These are phyloP conservation scores for Drosophila lowei DNA, from an alignment of 1,140 invertebrate species.

Conservation along the genomic window DNA sequence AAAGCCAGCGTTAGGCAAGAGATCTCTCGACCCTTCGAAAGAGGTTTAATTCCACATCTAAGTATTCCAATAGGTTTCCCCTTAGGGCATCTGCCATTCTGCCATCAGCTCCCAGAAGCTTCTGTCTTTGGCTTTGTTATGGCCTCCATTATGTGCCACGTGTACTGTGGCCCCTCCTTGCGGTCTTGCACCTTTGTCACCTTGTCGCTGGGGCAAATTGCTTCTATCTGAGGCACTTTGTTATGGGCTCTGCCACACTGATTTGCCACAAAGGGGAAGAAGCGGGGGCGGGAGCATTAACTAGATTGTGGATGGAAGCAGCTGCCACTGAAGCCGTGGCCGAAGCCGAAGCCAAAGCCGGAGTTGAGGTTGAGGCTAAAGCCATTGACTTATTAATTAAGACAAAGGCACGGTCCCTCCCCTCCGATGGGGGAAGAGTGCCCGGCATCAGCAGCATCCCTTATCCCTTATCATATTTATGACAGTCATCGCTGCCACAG, in stretches of 20 bases:
- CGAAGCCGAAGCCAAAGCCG: conserved; percentile 12
- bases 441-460: conserved; percentile 6
- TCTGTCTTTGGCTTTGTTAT: conserved; percentile 9
- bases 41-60: background rate
- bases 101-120: background rate
- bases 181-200: conserved; percentile 38
- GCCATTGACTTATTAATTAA: conserved; percentile 79
- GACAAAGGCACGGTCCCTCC: conserved; percentile 37
- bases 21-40: background rate
- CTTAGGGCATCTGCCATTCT: conserved; percentile 10
- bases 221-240: conserved; percentile 47
- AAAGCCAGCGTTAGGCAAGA: background rate
- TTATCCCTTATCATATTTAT: conserved; percentile 77
- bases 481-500: conserved; percentile 52
- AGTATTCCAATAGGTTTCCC: conserved; percentile 8
- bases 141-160: conserved; percentile 31
- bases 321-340: conserved; percentile 22
- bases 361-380: conserved; percentile 31
- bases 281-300: conserved; percentile 24
- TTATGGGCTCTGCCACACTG: conserved; percentile 22
- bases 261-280: conserved; percentile 10
- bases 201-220: conserved; percentile 49
- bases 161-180: background rate
- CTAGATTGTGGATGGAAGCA: conserved; percentile 45
- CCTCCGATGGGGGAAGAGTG: conserved; percentile 7